These are phyloP conservation scores for Xiphias gladius DNA, from an alignment of 2,113 vertebrate species.

Conservation along the genomic window DNA sequence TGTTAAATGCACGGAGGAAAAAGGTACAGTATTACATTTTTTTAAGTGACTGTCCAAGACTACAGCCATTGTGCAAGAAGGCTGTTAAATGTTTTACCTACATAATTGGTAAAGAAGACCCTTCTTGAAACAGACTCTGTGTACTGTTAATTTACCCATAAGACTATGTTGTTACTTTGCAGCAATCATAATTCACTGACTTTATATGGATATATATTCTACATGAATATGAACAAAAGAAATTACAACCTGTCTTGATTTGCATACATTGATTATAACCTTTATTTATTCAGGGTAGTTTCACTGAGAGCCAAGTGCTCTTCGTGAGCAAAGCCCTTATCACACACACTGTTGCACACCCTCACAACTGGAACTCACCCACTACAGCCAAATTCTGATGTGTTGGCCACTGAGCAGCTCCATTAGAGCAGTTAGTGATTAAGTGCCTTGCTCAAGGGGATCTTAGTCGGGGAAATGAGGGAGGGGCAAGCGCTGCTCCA, in stretches of 20 bases:
- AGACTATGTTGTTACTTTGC: too few relatives aligned
- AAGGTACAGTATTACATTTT: too few relatives aligned
- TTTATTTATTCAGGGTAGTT: conserved; percentile 5
- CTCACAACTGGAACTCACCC: not conserved
- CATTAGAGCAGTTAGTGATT: not conserved
- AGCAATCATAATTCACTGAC: not conserved
- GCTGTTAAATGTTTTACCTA: too few relatives aligned
- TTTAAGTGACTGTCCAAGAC: too few relatives aligned
- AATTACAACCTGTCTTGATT: not conserved
- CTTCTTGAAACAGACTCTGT: too few relatives aligned
- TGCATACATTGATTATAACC: not conserved
- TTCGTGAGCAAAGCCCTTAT: conserved; percentile 2
- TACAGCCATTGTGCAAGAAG: too few relatives aligned
- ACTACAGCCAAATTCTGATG: not conserved
- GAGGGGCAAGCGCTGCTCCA: not conserved
- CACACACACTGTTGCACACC: not conserved
- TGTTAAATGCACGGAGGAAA: too few relatives aligned
- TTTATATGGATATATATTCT: not conserved
- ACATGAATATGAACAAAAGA: not conserved
- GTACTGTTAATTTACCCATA: too few relatives aligned
- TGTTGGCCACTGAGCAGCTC: not conserved
- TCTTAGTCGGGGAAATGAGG: not conserved
- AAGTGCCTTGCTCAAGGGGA: not conserved
- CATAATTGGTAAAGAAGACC: too few relatives aligned
- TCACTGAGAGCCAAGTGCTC: not conserved